Base-by-base conservation (phyloP, 1,140 invertebrate species). In the Eufriesea mexicana region DNA sequence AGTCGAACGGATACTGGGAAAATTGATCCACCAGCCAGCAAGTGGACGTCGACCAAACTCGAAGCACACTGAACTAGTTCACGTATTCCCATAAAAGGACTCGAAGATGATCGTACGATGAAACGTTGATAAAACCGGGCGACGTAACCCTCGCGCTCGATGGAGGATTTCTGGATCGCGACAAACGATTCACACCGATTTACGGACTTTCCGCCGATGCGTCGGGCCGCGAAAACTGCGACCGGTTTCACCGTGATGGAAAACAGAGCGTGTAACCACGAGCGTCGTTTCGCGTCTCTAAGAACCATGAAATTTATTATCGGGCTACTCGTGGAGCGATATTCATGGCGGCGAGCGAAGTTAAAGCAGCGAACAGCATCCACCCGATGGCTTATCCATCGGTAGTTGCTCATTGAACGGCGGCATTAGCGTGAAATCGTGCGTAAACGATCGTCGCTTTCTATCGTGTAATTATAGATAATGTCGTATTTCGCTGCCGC, bases 231-330 rank as follows among this genome's bases (percentile, higher is more conserved):
- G 66, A 35, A 79, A 71, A 35, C 57, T 51, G 23, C 68, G 5
- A 51, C 55, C 47, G 10, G n/a, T 72, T 16, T 71, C 25, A 35
- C 77, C 67, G 78, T n/a, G 78, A 79, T 79, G 57, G 57, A 79
- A 79, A 79, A 79, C 78, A 72, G 78, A 79, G 78, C 78, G 68
- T 62, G 78, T 73, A 79, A 79, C 70, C 68, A 42, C 78, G 25
- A 25, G 45, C 28, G 8, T 45, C 28, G 76, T 62, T 75, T 28
- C 62, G 23, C 54, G 42, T 72, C 55, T 66, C 61, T n/a, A 28
- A 67, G 79, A 75, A 55, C 42, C 61, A 49, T 66, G 42, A 49
- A 67, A 62, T 81, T 81, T 66, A 81, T 81, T 74, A 81, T 81
- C 47, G 59, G 18, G 5, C 14, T 9, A 25, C 57, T 71, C 25